phyloP scores from a whole-genome alignment of 23 tunicate species.

The Botrylloides violaceus region DNA sequence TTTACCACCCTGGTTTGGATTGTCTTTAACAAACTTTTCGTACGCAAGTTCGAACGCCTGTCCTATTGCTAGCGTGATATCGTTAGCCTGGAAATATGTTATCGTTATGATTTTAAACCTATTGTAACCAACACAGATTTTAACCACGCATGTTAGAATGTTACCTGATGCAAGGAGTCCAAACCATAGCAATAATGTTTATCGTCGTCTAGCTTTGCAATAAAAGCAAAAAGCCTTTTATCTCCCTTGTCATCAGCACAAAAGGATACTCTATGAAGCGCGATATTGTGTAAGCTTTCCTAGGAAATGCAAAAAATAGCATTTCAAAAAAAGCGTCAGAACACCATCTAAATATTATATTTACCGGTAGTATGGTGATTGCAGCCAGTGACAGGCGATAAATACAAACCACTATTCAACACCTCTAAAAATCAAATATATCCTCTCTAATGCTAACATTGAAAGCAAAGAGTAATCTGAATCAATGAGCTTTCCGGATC shows the following conservation, averaged over 20 bases:
- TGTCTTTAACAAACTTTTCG: slow-evolving; percentile 36
- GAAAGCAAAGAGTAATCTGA: too few relatives aligned
- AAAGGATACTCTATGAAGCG: slow-evolving; percentile 67
- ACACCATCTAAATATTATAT: too few relatives aligned
- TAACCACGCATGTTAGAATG: background rate
- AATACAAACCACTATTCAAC: too few relatives aligned
- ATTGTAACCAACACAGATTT: too few relatives aligned
- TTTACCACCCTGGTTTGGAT: slow-evolving; percentile 11
- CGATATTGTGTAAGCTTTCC: background rate
- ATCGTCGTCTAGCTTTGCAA: slow-evolving; percentile 59
- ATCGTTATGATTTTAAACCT: too few relatives aligned
- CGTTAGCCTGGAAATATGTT: slow-evolving; percentile 53
- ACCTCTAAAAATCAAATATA: too few relatives aligned
- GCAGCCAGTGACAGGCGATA: too few relatives aligned
- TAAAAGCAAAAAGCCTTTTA: slow-evolving; percentile 77
- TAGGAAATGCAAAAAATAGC: background rate
- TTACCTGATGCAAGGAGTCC: slow-evolving; percentile 83
- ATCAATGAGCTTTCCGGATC: too few relatives aligned
- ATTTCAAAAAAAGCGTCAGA: too few relatives aligned
- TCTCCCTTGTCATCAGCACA: slow-evolving; percentile 90
- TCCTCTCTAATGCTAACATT: too few relatives aligned
- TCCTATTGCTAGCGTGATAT: slow-evolving; percentile 85
- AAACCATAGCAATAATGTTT: slow-evolving; percentile 87
- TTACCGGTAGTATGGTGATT: too few relatives aligned
- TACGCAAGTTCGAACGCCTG: slow-evolving; percentile 86